Evolutionary conservation across 2,888 invertebrate genomes (phyloP).

Genomic region (Parnassius mnemosyne): DNA sequence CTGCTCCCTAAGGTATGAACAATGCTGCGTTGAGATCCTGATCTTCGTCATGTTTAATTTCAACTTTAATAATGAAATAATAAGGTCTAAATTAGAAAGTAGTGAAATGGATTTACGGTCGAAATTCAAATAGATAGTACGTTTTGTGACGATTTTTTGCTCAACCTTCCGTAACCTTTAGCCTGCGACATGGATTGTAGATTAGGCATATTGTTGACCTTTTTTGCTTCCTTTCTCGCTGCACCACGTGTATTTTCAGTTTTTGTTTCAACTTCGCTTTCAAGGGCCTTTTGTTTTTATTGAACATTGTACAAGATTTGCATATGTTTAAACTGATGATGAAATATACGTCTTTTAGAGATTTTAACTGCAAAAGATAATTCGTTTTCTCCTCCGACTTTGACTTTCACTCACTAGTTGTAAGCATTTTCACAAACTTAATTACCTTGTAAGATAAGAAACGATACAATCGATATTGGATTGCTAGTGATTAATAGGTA

Average conservation of each 20-base stretch:
- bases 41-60: slow-evolving; percentile 40
- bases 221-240: slow-evolving; percentile 67
- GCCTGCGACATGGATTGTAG: slow-evolving; percentile 79
- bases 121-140: slow-evolving; percentile 58
- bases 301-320: slow-evolving; percentile 57
- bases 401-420: too few species aligned
- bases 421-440: too few species aligned
- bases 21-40: slow-evolving; percentile 60
- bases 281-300: slow-evolving; percentile 66
- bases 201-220: slow-evolving; percentile 80
- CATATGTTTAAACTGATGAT: slow-evolving; percentile 57
- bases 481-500: too few species aligned
- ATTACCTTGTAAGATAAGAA: too few species aligned
- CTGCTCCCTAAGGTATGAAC: slow-evolving; percentile 76
- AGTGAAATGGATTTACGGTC: slow-evolving; percentile 50
- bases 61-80: slow-evolving; percentile 42
- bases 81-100: slow-evolving; percentile 45
- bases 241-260: slow-evolving; percentile 73
- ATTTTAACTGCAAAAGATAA: slow-evolving; percentile 45
- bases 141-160: slow-evolving; percentile 73
- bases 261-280: slow-evolving; percentile 52
- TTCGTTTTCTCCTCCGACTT: slow-evolving; percentile 38
- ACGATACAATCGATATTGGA: too few species aligned
- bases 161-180: slow-evolving; percentile 78
- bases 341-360: slow-evolving; percentile 35